Evolutionary conservation across 2,888 invertebrate genomes (phyloP).

Genomic region (Griposia aprilina): DNA sequence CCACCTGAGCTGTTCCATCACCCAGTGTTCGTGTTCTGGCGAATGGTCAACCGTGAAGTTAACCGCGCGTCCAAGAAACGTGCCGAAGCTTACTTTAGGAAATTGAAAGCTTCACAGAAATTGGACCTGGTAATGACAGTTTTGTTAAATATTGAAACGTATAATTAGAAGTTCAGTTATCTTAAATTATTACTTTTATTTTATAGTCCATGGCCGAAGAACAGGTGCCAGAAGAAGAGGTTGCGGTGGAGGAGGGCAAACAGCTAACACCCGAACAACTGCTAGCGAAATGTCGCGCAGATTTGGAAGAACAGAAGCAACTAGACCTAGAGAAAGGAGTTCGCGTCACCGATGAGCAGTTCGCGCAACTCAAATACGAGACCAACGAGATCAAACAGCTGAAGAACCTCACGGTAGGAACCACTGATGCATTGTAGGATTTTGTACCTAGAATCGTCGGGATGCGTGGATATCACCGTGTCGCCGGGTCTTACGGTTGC

Average conservation of each 20-base stretch:
- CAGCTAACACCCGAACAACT: slow-evolving; percentile 85
- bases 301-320: slow-evolving; percentile 81
- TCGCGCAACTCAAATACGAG: slow-evolving; percentile 91
- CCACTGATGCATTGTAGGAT: background rate
- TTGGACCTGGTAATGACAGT: slow-evolving; percentile 78
- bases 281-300: slow-evolving; percentile 79
- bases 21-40: slow-evolving; percentile 93
- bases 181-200: background rate
- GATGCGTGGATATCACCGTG: slow-evolving; percentile 53
- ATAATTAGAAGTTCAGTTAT: background rate
- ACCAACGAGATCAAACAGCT: slow-evolving; percentile 91
- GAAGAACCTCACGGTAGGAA: slow-evolving; percentile 89
- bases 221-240: slow-evolving; percentile 80
- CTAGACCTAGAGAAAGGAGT: slow-evolving; percentile 90
- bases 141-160: background rate
- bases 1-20: slow-evolving; percentile 92
- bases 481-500: slow-evolving; percentile 58
- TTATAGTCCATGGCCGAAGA: slow-evolving; percentile 85
- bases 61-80: slow-evolving; percentile 86
- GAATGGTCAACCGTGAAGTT: slow-evolving; percentile 89
- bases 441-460: slow-evolving; percentile 53
- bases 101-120: slow-evolving; percentile 83
- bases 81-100: slow-evolving; percentile 86
- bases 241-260: slow-evolving; percentile 78
- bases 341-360: slow-evolving; percentile 90